Evolutionary conservation across 2,797 vertebrate species (phyloP).

Genomic region (Clarias fuscus): DNA sequence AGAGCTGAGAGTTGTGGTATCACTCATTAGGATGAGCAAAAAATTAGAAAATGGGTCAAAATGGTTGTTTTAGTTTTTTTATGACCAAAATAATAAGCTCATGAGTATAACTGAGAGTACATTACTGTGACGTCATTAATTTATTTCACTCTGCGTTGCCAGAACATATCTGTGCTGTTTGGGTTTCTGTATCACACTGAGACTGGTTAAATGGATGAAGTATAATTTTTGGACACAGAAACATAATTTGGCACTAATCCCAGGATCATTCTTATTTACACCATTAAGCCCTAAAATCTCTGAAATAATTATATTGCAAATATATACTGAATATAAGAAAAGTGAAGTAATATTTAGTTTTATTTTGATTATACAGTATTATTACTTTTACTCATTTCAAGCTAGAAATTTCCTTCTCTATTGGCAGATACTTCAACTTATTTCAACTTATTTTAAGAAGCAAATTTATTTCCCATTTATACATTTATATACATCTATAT

Average conservation of each 20-base stretch:
- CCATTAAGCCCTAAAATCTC: background rate
- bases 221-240: background rate
- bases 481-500: too few relatives aligned
- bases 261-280: background rate
- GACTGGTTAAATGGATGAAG: background rate
- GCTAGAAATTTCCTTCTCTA: background rate
- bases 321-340: background rate
- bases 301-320: background rate
- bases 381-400: background rate
- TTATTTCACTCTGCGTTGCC: too few relatives aligned
- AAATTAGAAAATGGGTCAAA: too few relatives aligned
- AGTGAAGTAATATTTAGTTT: background rate
- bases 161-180: too few relatives aligned
- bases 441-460: background rate
- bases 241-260: background rate
- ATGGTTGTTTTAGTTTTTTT: too few relatives aligned
- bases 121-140: too few relatives aligned
- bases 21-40: slow-evolving; percentile 1
- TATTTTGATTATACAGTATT: background rate
- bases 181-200: background rate
- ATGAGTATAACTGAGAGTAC: too few relatives aligned
- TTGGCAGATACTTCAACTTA: background rate
- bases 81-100: too few relatives aligned
- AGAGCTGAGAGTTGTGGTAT: slow-evolving; percentile 26
- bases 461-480: background rate